Conservation (phyloP, 2,888 invertebrate genomes). For the Pterostichus niger region DNA sequence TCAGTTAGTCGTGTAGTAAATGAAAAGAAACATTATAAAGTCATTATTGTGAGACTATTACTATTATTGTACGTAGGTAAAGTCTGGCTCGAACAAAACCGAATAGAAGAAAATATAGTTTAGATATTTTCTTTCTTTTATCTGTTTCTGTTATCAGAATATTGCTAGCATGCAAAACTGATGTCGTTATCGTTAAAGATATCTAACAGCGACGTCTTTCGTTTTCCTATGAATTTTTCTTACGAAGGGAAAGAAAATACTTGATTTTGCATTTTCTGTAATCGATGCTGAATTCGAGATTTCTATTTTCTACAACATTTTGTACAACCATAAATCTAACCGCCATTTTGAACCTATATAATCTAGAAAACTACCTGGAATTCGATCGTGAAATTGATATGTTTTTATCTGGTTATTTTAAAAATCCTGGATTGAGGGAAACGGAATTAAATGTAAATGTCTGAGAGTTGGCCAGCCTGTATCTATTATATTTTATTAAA, state of each 20-base stretch:
- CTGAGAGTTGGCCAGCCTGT: too few species aligned
- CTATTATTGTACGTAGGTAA: neutral
- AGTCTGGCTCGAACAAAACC: neutral
- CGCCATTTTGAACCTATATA: too few species aligned
- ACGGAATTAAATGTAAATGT: neutral
- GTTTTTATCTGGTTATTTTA: too few species aligned
- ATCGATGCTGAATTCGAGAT: neutral
- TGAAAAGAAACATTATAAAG: slow-evolving; percentile 8
- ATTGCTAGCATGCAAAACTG: neutral
- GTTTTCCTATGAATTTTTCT: neutral
- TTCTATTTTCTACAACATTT: too few species aligned
- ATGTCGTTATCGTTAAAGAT: neutral
- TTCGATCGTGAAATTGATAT: too few species aligned
- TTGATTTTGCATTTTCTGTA: neutral
- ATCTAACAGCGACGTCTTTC: neutral
- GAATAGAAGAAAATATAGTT: neutral
- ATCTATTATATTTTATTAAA: too few species aligned
- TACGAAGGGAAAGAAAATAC: neutral
- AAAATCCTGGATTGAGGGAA: too few species aligned
- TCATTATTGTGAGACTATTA: neutral
- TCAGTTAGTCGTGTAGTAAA: neutral
- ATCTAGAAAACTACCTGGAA: too few species aligned
- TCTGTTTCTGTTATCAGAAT: neutral
- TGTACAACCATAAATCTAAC: too few species aligned
- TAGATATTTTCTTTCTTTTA: neutral